Percentiles rank a stretch among this genome's conserved stretches.
phyloP scores from a whole-genome alignment of 1,140 invertebrate genomes.

The Dendroctonus valens region DNA sequence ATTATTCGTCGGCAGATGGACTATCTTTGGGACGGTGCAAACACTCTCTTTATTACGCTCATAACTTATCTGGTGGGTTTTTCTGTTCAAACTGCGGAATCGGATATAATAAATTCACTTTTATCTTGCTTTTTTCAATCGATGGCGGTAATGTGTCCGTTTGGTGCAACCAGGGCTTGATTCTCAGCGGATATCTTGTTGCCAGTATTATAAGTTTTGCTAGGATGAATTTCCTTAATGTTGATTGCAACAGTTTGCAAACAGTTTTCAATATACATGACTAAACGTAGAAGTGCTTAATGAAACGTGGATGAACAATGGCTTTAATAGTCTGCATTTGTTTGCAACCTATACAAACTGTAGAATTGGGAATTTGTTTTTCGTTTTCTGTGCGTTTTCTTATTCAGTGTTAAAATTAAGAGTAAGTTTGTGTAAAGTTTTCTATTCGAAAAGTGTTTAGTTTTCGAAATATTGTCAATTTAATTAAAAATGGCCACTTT shows the following conservation, averaged over 20 bases:
- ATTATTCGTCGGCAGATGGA: conserved; percentile 30
- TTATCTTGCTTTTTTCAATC: neutral
- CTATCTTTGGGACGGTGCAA: conserved; percentile 14
- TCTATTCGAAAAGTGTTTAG: too few relatives aligned
- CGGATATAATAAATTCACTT: conserved; percentile 14
- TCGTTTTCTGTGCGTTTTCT: too few relatives aligned
- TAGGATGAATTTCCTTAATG: neutral
- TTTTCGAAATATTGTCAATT: too few relatives aligned
- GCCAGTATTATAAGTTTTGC: neutral
- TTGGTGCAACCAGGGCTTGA: neutral
- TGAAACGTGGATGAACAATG: too few relatives aligned
- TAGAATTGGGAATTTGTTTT: too few relatives aligned
- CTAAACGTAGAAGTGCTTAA: too few relatives aligned
- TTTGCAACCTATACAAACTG: too few relatives aligned
- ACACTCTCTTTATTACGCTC: conserved; percentile 23
- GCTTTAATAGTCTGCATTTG: too few relatives aligned
- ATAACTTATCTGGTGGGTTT: conserved; percentile 16
- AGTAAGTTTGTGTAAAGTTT: too few relatives aligned
- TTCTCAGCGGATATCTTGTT: neutral
- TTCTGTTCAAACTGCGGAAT: conserved; percentile 2
- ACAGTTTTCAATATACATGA: too few relatives aligned
- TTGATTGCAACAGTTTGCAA: neutral
- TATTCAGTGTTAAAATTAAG: too few relatives aligned
- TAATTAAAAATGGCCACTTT: too few relatives aligned
- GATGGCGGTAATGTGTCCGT: neutral